These are phyloP conservation scores for Opisthograptis luteolata DNA, from an alignment of 2,888 invertebrate species.

Conservation along the genomic window DNA sequence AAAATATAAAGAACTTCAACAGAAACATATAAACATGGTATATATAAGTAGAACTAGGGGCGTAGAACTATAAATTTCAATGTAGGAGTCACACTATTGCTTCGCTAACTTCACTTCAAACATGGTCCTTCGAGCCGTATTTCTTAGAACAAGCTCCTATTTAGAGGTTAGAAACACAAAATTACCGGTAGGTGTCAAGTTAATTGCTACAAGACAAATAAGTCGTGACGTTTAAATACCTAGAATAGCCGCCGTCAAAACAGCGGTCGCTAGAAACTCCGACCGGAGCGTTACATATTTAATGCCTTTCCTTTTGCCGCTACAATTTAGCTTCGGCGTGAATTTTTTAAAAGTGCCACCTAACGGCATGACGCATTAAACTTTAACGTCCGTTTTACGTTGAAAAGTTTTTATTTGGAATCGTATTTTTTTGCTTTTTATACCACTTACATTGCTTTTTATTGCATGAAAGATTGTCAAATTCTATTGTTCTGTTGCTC, in stretches of 20 bases:
- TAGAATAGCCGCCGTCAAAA: constrained; percentile 27
- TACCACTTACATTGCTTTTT: too few species aligned
- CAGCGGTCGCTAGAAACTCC: constrained; percentile 6
- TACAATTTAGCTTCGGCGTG: constrained; percentile 28
- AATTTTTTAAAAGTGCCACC: constrained; percentile 54
- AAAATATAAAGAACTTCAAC: too few species aligned
- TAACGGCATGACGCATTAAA: constrained; percentile 39
- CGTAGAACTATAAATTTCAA: too few species aligned
- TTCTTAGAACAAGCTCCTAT: too few species aligned
- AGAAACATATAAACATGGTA: too few species aligned
- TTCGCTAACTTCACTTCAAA: too few species aligned
- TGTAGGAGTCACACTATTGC: too few species aligned
- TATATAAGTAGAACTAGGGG: too few species aligned
- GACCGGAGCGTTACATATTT: constrained; percentile 20
- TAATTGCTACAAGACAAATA: not conserved
- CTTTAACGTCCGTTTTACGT: constrained; percentile 14
- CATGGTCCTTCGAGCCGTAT: too few species aligned
- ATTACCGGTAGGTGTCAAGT: not conserved
- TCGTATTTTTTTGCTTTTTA: constrained; percentile 1
- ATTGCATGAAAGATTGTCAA: too few species aligned
- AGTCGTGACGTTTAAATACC: constrained; percentile 17
- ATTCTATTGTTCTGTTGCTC: too few species aligned
- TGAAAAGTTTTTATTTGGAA: constrained; percentile 1
- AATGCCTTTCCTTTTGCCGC: constrained; percentile 7
- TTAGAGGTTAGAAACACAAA: too few species aligned